Percentiles rank a stretch among this genome's conserved stretches.
These are phyloP conservation scores for Amiota communis DNA, from an alignment of 2,888 invertebrate species.

Conservation along the genomic window DNA sequence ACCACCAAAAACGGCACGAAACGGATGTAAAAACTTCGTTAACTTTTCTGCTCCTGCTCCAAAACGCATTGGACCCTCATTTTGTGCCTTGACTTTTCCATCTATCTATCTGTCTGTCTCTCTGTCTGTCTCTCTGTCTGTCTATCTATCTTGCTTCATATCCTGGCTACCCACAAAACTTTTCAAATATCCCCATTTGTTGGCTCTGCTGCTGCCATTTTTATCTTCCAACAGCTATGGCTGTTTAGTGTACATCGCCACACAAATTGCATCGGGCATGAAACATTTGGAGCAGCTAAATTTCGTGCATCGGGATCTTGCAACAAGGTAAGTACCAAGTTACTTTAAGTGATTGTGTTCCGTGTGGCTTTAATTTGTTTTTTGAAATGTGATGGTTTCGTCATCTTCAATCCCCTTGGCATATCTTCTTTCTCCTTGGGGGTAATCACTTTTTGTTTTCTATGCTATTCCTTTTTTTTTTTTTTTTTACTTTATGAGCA, in stretches of 20 bases:
- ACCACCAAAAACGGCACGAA: constrained; percentile 52
- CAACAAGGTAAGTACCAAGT: constrained; percentile 79
- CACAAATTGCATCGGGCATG: constrained; percentile 92
- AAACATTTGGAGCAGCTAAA: constrained; percentile 89
- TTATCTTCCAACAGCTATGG: constrained; percentile 78
- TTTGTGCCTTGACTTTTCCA: too few relatives aligned
- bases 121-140: too few relatives aligned
- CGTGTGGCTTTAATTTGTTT: not conserved
- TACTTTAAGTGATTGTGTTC: not conserved
- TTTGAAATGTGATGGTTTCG: too few relatives aligned
- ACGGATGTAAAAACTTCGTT: constrained; percentile 69
- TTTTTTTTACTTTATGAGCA: too few relatives aligned
- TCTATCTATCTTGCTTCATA: constrained; percentile 40
- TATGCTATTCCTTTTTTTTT: too few relatives aligned
- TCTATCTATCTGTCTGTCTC: constrained; percentile 33
- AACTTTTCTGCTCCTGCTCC: constrained; percentile 54
- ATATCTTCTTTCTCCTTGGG: too few relatives aligned
- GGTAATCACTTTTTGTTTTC: too few relatives aligned
- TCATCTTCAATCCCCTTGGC: too few relatives aligned
- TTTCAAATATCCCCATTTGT: constrained; percentile 57
- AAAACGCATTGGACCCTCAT: constrained; percentile 11
- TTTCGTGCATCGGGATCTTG: constrained; percentile 90
- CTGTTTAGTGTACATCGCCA: constrained; percentile 88
- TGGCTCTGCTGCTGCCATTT: constrained; percentile 31
- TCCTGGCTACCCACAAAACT: constrained; percentile 46